Conservation (phyloP, 1,140 invertebrate genomes). For the Heliconius congener region DNA sequence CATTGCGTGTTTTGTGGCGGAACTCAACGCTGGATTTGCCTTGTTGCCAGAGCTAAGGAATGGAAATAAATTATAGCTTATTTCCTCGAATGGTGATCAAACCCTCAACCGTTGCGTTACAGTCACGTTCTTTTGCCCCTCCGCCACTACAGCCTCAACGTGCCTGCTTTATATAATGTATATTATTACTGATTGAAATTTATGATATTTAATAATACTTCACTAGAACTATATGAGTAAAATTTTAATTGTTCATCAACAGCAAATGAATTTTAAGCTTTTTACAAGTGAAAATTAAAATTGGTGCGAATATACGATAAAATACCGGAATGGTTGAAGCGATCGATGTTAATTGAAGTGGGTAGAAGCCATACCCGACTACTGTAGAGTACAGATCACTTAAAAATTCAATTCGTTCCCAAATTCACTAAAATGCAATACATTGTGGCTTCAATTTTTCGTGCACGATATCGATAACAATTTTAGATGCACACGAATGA, state of each 20-base stretch:
- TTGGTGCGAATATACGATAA: background rate
- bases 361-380: background rate
- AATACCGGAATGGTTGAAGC: background rate
- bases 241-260: background rate
- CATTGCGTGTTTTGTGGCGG: no score
- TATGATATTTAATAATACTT: background rate
- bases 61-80: no score
- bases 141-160: no score
- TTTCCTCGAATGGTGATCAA: no score
- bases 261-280: background rate
- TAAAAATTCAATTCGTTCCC: background rate
- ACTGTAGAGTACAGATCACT: constrained; percentile 3
- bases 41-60: no score
- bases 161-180: background rate
- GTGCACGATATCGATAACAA: background rate
- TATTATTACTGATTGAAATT: background rate
- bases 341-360: constrained; percentile 12
- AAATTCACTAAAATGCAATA: constrained; percentile 7
- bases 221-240: background rate
- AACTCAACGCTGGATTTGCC: no score
- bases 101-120: no score
- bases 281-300: constrained; percentile 13
- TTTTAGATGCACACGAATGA: background rate
- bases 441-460: background rate
- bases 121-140: no score